Evolutionary conservation across 2,888 invertebrate genomes (phyloP).

Genomic region (Heliconius sara): DNA sequence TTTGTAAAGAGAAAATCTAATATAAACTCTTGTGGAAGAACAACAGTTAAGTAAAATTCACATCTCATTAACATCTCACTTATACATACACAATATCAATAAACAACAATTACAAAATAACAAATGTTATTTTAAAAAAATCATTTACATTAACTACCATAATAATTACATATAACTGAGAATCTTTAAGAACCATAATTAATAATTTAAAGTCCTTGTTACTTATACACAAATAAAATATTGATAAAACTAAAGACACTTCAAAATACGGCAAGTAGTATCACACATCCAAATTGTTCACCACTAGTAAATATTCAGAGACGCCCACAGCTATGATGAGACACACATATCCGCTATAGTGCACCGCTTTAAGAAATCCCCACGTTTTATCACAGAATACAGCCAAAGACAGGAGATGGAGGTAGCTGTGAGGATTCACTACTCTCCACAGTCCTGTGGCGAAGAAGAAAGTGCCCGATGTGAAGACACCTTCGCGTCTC

Average conservation of each 20-base stretch:
- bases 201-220: neutral
- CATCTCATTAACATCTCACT: neutral
- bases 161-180: neutral
- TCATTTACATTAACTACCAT: neutral
- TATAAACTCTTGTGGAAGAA: conserved; percentile 23
- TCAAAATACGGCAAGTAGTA: neutral
- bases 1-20: neutral
- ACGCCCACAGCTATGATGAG: conserved; percentile 87
- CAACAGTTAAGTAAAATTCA: conserved; percentile 18
- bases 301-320: conserved; percentile 87
- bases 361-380: conserved; percentile 88
- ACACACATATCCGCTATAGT: conserved; percentile 88
- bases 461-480: conserved; percentile 89
- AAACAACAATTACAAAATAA: conserved; percentile 13
- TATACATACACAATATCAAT: conserved; percentile 13
- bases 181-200: neutral
- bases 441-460: conserved; percentile 90
- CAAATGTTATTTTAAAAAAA: neutral
- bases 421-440: conserved; percentile 90
- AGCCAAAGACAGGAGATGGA: conserved; percentile 89
- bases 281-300: conserved; percentile 40
- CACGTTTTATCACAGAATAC: conserved; percentile 92
- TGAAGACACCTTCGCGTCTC: conserved; percentile 84
- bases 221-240: neutral
- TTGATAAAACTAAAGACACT: neutral